Evolutionary conservation across 2,797 vertebrate species (phyloP).

Genomic region (Takifugu rubripes): DNA sequence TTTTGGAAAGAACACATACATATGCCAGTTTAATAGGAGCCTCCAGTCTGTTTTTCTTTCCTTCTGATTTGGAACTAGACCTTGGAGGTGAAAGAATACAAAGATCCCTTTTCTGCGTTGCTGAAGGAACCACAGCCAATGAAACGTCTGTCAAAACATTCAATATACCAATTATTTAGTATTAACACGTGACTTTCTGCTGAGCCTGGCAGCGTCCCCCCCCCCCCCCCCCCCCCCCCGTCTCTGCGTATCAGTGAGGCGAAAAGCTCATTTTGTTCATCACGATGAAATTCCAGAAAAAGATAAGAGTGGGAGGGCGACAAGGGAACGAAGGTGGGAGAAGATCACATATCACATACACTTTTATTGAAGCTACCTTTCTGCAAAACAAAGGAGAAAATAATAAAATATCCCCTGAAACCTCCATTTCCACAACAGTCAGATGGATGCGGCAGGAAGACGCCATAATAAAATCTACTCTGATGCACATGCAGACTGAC

Average conservation of each 20-base stretch:
- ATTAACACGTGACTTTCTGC: neutral
- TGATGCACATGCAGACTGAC: neutral
- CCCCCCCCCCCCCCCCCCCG: too few relatives aligned
- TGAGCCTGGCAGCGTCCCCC: too few relatives aligned
- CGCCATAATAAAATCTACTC: neutral
- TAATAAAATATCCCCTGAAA: neutral
- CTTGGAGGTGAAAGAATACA: constrained; percentile 12
- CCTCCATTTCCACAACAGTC: neutral
- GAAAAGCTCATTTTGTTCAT: constrained; percentile 30
- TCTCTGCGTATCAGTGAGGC: constrained; percentile 5
- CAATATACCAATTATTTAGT: constrained; percentile 15
- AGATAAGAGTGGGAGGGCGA: constrained; percentile 16
- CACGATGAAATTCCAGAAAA: constrained; percentile 1
- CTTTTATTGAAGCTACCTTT: constrained; percentile 15
- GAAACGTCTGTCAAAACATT: constrained; percentile 1
- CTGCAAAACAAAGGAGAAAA: constrained; percentile 9
- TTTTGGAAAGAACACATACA: too few relatives aligned
- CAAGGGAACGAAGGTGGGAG: neutral
- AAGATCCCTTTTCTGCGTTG: neutral
- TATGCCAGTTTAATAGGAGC: neutral
- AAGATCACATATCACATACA: neutral
- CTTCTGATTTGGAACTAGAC: neutral
- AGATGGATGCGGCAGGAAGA: neutral
- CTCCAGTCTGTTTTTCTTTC: neutral
- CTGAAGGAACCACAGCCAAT: neutral